A percentile compares a stretch with the other conserved stretches of the same genome.
phyloP scores from a whole-genome alignment of 2,113 vertebrate species.

The Lucifuga dentata region DNA sequence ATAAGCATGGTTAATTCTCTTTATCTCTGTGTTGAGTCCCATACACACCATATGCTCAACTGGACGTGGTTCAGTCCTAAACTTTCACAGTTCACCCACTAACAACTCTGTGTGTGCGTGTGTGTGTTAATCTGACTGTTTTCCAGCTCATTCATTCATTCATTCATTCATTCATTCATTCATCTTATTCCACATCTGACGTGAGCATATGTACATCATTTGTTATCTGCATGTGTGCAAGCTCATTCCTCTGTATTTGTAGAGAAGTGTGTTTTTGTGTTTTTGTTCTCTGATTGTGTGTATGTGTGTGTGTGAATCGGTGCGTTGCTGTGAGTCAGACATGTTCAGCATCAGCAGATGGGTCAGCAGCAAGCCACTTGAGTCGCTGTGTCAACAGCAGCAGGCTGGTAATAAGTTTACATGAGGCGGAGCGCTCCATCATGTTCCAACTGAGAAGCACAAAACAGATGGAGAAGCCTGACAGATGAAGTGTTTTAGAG shows the following conservation, averaged over 20 bases:
- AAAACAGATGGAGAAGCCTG: constrained; percentile 9
- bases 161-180: constrained; percentile 26
- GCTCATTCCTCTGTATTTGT: constrained; percentile 13
- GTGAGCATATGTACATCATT: constrained; percentile 4
- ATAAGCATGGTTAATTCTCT: constrained; percentile 36
- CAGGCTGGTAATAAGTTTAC: constrained; percentile 50
- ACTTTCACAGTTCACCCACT: neutral
- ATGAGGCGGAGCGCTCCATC: neutral
- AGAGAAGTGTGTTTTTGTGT: neutral
- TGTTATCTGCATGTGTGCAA: constrained; percentile 11
- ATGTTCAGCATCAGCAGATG: constrained; percentile 43
- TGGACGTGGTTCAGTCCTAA: constrained; percentile 32
- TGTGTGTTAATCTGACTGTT: neutral
- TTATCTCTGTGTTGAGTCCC: neutral
- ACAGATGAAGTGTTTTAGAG: neutral
- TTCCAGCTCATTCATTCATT: constrained; percentile 22
- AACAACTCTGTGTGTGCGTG: neutral
- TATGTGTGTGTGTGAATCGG: constrained; percentile 3
- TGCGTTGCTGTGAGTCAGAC: constrained; percentile 3
- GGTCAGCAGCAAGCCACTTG: constrained; percentile 55
- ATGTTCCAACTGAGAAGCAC: constrained; percentile 13
- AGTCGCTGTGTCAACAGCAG: constrained; percentile 48
- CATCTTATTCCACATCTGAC: constrained; percentile 12
- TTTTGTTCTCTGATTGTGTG: neutral
- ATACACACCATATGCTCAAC: constrained; percentile 49